These are phyloP conservation scores for Picathartes gymnocephalus DNA, from an alignment of 2,113 vertebrate species.

Conservation along the genomic window DNA sequence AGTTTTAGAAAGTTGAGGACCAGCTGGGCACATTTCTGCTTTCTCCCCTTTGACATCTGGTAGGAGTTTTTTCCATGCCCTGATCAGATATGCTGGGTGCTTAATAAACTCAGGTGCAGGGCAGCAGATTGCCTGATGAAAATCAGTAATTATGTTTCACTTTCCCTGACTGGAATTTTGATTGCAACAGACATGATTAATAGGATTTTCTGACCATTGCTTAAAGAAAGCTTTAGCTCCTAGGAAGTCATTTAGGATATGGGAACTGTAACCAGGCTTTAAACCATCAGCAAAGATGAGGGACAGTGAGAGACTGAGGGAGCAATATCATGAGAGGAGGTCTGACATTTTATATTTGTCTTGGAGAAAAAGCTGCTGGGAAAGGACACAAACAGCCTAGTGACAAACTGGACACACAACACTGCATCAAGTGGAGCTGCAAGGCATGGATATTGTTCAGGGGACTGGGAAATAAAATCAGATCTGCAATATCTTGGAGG, in stretches of 20 bases:
- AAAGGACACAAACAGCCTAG: neutral
- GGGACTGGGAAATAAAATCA: neutral
- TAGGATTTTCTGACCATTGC: neutral
- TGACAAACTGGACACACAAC: neutral
- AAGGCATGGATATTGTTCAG: neutral
- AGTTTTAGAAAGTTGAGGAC: neutral
- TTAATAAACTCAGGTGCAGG: conserved; percentile 35
- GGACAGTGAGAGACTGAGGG: neutral
- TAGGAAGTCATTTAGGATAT: neutral
- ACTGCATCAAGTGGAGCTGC: neutral
- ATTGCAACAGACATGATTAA: neutral
- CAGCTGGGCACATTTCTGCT: neutral
- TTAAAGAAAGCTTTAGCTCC: neutral
- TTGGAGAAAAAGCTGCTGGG: neutral
- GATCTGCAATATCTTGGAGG: neutral
- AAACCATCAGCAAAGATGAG: neutral
- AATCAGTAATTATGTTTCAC: neutral
- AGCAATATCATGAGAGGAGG: neutral
- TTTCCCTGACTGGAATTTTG: neutral
- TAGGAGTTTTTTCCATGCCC: neutral
- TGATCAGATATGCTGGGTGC: neutral
- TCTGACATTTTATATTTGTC: neutral
- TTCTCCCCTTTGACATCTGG: neutral
- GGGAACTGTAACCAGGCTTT: neutral
- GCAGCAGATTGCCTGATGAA: conserved; percentile 30